Evolutionary conservation across 2,113 vertebrate species (phyloP).

Genomic region (Ammodytes dubius): DNA sequence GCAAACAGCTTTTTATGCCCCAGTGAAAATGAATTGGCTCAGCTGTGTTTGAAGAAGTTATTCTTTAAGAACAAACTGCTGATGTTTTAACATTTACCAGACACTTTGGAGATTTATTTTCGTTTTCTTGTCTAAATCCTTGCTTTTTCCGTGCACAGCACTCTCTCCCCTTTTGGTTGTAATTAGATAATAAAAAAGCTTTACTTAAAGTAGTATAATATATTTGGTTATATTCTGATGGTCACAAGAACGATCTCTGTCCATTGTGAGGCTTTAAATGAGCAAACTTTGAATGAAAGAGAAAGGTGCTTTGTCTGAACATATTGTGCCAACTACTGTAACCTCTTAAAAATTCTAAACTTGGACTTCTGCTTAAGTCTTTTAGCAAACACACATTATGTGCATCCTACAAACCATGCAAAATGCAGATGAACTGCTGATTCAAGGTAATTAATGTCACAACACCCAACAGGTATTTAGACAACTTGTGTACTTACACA

Average conservation of each 20-base stretch:
- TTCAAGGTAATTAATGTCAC: slow-evolving; percentile 29
- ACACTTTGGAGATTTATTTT: background rate
- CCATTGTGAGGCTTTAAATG: slow-evolving; percentile 16
- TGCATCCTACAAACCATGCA: slow-evolving; percentile 29
- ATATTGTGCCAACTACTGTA: slow-evolving; percentile 20
- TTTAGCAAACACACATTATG: slow-evolving; percentile 8
- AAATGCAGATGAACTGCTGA: slow-evolving; percentile 50
- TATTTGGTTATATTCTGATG: slow-evolving; percentile 14
- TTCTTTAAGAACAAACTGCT: slow-evolving; percentile 9
- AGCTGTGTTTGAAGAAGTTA: slow-evolving; percentile 17
- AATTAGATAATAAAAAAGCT: slow-evolving; percentile 15
- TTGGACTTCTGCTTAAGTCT: slow-evolving; percentile 32
- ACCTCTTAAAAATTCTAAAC: slow-evolving; percentile 54
- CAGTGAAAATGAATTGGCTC: slow-evolving; percentile 13
- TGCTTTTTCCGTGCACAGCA: background rate
- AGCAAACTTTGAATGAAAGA: slow-evolving; percentile 32
- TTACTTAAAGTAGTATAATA: slow-evolving; percentile 11
- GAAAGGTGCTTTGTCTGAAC: slow-evolving; percentile 38
- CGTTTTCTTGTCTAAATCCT: background rate
- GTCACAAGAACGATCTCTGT: slow-evolving; percentile 36
- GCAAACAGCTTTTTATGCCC: background rate
- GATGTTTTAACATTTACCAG: slow-evolving; percentile 21
- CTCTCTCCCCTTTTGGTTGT: background rate
- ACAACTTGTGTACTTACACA: slow-evolving; percentile 19
- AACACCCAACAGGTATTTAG: background rate